These are phyloP conservation scores for Lycaena phlaeas DNA, from an alignment of 2,888 invertebrate genomes.

Conservation along the genomic window DNA sequence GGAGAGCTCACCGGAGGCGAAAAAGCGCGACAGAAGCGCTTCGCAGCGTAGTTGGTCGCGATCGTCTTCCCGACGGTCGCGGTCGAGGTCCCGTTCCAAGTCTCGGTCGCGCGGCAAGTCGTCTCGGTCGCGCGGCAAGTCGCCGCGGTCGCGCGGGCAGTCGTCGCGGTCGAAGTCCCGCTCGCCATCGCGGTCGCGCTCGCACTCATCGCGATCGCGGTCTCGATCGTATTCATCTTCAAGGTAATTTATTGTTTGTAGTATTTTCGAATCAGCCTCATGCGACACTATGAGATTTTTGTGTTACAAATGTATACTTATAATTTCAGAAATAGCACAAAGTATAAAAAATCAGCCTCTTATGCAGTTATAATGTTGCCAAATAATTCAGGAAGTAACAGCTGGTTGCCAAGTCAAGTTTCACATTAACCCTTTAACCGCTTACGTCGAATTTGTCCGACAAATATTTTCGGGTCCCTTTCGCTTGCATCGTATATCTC, in stretches of 20 bases:
- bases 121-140: slow-evolving; percentile 21
- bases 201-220: slow-evolving; percentile 54
- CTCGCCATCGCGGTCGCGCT: slow-evolving; percentile 44
- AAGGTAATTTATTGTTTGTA: slow-evolving; percentile 37
- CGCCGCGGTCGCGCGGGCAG: slow-evolving; percentile 26
- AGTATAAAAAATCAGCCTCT: too few relatives aligned
- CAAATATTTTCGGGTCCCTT: too few relatives aligned
- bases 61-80: slow-evolving; percentile 36
- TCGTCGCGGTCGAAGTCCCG: slow-evolving; percentile 24
- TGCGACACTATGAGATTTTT: too few relatives aligned
- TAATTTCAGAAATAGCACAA: too few relatives aligned
- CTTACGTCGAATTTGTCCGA: too few relatives aligned
- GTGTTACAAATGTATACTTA: too few relatives aligned
- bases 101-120: slow-evolving; percentile 33
- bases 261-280: too few relatives aligned
- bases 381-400: too few relatives aligned
- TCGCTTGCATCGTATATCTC: too few relatives aligned
- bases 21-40: slow-evolving; percentile 30
- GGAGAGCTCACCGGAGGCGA: slow-evolving; percentile 33
- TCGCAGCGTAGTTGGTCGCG: slow-evolving; percentile 44
- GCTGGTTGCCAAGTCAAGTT: too few relatives aligned
- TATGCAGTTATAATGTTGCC: too few relatives aligned
- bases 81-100: slow-evolving; percentile 22
- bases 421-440: too few relatives aligned
- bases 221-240: slow-evolving; percentile 69